Conservation (phyloP, 2,888 invertebrate genomes). For the Chamaedrilus cognettii region DNA sequence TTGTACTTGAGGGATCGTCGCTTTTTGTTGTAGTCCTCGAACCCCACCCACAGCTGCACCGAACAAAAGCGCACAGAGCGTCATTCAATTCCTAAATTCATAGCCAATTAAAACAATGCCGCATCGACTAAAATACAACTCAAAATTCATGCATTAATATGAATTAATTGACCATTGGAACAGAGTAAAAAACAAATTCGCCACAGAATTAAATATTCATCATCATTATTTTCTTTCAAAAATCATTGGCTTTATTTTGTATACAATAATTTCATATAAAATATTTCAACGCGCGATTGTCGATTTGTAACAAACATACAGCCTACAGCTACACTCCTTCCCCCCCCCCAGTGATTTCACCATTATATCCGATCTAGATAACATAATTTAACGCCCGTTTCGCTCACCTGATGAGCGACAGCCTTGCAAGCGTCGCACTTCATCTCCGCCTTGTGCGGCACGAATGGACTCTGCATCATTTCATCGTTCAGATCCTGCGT, state of each 20-base stretch:
- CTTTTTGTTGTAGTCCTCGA: slow-evolving; percentile 25
- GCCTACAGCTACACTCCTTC: no score
- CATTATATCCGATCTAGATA: no score
- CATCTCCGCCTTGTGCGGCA: slow-evolving; percentile 45
- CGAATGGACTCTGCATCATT: slow-evolving; percentile 51
- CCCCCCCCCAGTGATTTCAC: no score
- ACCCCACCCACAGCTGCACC: slow-evolving; percentile 30
- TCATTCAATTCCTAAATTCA: not conserved
- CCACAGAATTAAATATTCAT: no score
- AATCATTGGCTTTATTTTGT: no score
- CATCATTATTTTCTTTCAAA: no score
- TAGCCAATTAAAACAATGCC: not conserved
- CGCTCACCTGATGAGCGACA: slow-evolving; percentile 50
- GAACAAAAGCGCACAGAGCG: no score
- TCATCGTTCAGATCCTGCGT: slow-evolving; percentile 52
- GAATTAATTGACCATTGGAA: not conserved
- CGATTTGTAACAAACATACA: no score
- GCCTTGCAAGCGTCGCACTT: slow-evolving; percentile 57
- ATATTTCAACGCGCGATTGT: no score
- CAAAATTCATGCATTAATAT: not conserved
- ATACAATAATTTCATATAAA: no score
- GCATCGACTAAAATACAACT: not conserved
- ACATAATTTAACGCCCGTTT: not conserved
- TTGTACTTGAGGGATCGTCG: slow-evolving; percentile 33
- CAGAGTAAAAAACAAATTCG: not conserved